A percentile compares a stretch with the other conserved stretches of the same genome.
These are phyloP conservation scores for Cichladusa arquata DNA, from an alignment of 2,113 vertebrate species.

Conservation along the genomic window DNA sequence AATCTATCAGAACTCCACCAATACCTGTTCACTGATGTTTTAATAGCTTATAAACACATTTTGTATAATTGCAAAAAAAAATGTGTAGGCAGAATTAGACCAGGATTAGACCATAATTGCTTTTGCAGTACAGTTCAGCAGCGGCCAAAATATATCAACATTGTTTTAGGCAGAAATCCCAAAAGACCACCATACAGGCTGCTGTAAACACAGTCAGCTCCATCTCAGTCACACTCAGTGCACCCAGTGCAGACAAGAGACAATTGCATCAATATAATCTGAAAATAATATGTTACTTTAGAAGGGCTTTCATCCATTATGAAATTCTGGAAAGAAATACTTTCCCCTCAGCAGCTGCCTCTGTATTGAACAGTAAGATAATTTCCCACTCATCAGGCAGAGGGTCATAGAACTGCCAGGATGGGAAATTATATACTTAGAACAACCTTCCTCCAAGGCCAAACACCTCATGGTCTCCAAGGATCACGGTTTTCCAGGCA, in stretches of 20 bases:
- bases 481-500: neutral
- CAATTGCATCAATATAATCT: neutral
- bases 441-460: neutral
- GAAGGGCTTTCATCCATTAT: neutral
- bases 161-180: neutral
- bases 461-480: neutral
- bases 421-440: neutral
- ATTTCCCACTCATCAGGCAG: neutral
- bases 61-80: neutral
- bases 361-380: neutral
- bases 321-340: neutral
- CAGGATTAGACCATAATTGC: neutral
- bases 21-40: neutral
- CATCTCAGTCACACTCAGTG: neutral
- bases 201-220: neutral
- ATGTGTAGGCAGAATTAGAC: neutral
- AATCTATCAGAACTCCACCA: neutral
- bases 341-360: rapidly evolving
- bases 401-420: neutral
- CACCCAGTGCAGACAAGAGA: neutral
- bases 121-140: neutral
- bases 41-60: neutral
- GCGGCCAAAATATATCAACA: neutral
- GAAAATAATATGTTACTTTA: neutral
- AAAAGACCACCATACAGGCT: neutral